Evolutionary conservation across 2,113 vertebrate species (phyloP), one percentile per base, ranked within the genome.

Genomic region (Lutjanus erythropterus): DNA sequence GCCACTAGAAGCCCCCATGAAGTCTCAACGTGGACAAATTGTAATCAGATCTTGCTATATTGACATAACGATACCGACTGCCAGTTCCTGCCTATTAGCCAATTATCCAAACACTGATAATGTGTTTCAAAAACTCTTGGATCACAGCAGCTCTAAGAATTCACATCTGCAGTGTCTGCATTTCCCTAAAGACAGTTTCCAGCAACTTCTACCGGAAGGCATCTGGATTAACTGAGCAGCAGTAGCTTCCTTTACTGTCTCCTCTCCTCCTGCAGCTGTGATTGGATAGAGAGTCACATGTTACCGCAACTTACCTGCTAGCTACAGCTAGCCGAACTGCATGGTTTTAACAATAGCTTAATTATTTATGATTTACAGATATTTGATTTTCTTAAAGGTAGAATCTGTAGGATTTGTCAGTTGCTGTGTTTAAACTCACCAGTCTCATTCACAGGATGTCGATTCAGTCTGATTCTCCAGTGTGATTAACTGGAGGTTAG

Each of bases 221-320:
- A 62, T 80, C 64, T 83, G 85, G 69, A 75, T 74, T n/a, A 66
- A 72, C 42, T 55, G 70, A 81, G 65, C 80, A 72, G 69, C 72
- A 60, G 69, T 21, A 64, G 35, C 21, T 67, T 62, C 58, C 27
- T 68, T 59, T n/a, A 55, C 1, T 21, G 49, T 70, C 71, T 66
- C 44, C 3, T 71, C 53, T 80, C 25, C 44, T 59, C 1, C 27
- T 10, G 11, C 58, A 64, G 77, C 37, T 81, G 65, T 66, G 50
- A 72, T 37, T 44, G 31, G 55, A 59, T n/a, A 71, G 14, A 46
- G 5, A 31, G 42, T 39, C 50, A 56, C 21, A 23, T 16, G 19
- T 70, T 55, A 16, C n/a, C n/a, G n/a, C n/a, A n/a, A 10, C 29
- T 21, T 25, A 39, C 19, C 31, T 74, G 52, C 65, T 77, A n/a